Evolutionary conservation across 2,888 invertebrate genomes (phyloP), one percentile per base, ranked within the genome.

Genomic region (Pseudococcus viburni): DNA sequence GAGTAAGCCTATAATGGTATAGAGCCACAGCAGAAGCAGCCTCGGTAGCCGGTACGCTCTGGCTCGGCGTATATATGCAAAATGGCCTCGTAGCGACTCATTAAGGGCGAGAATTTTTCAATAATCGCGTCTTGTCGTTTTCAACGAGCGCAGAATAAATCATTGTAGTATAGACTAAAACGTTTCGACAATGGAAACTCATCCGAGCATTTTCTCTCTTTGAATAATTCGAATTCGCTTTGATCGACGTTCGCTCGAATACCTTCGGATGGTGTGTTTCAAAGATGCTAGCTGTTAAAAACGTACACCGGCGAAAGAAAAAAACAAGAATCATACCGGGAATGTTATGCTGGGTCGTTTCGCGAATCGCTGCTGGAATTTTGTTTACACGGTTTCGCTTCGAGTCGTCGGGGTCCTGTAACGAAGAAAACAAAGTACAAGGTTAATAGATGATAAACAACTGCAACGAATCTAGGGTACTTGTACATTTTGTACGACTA

Each of bases 181-280:
- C 15, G 33, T 73, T 73, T 73, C 33, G 22, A 73, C 68, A 73
- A 73, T 73, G 68, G 33, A 26, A 73, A 33, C 33, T 73, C 33
- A 73, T 9, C 68, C 26, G 68, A 73, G 68, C 68, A 33, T 73
- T 73, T 33, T 33, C 26, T 73, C 26, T 33, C 33, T 73, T 33
- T 22, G 33, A 73, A 73, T 73, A 73, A 73, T 73, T 73, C 15
- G 33, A 73, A 33, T 73, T 73, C 68, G 68, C 68, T 73, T 73
- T 73, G 68, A 59, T 59, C n/a, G 59, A 73, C 68, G 68, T 73
- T 73, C 68, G 68, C 68, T 73, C 68, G 68, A 33, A 33, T 73
- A 33, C 26, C 15, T 73, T 33, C 12, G 22, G 64, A 22, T 64
- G 64, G 64, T 22, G 64, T 64, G 15, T 19, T 22, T 22, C 19